Evolutionary conservation across 1,140 invertebrate species (phyloP).

Genomic region (Drosophila nikananu): DNA sequence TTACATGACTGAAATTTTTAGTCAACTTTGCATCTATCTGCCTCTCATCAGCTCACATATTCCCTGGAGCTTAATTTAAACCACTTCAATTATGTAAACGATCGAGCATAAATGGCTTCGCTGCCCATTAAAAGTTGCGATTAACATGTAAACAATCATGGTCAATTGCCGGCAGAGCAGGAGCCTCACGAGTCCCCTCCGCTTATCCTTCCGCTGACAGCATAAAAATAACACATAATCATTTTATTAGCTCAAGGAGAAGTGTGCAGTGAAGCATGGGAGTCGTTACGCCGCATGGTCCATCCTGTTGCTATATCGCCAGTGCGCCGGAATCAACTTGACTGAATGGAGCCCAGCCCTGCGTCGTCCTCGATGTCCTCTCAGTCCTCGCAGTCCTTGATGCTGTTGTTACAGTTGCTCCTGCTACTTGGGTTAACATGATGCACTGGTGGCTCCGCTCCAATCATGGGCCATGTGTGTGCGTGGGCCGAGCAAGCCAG

Average conservation of each 20-base stretch:
- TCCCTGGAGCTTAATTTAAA: slow-evolving; percentile 17
- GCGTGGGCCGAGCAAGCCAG: slow-evolving; percentile 43
- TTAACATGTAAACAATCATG: slow-evolving; percentile 80
- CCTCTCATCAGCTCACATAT: slow-evolving; percentile 3
- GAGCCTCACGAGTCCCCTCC: slow-evolving; percentile 23
- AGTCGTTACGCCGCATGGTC: slow-evolving; percentile 67
- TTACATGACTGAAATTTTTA: not conserved
- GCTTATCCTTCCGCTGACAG: slow-evolving; percentile 34
- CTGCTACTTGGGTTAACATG: slow-evolving; percentile 77
- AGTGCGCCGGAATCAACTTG: slow-evolving; percentile 18
- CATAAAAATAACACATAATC: slow-evolving; percentile 82
- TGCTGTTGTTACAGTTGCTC: slow-evolving; percentile 33
- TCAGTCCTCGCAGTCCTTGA: not conserved
- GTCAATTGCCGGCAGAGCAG: slow-evolving; percentile 57
- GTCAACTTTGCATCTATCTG: not conserved
- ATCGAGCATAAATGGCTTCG: slow-evolving; percentile 47
- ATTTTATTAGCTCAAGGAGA: slow-evolving; percentile 77
- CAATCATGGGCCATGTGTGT: slow-evolving; percentile 61
- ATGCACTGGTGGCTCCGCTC: slow-evolving; percentile 58
- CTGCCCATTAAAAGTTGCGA: slow-evolving; percentile 73
- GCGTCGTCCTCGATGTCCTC: slow-evolving; percentile 37
- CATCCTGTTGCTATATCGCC: slow-evolving; percentile 65
- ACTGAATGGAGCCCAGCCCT: slow-evolving; percentile 28
- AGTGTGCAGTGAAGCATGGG: slow-evolving; percentile 62
- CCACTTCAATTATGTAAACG: slow-evolving; percentile 59